Evolutionary conservation across 1,140 invertebrate species (phyloP).

Genomic region (Trichomalopsis sarcophagae): DNA sequence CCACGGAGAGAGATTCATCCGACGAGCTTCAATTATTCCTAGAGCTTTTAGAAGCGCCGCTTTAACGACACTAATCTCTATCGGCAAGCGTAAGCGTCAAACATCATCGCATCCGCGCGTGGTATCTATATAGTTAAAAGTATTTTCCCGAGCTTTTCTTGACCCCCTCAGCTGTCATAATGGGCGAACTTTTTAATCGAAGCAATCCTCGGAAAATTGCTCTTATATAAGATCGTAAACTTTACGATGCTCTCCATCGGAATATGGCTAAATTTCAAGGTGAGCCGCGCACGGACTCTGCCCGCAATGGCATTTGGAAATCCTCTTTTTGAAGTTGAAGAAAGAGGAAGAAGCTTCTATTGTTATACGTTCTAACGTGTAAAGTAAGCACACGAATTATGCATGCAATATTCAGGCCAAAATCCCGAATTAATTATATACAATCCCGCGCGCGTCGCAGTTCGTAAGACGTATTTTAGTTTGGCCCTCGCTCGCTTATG

Average conservation of each 20-base stretch:
- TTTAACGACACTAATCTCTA: neutral
- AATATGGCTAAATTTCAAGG: constrained; percentile 43
- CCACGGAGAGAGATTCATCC: no score
- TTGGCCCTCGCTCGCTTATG: neutral
- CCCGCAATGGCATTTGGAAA: constrained; percentile 8
- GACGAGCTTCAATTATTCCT: no score
- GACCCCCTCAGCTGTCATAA: constrained; percentile 17
- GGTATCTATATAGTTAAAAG: constrained; percentile 33
- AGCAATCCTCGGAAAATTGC: constrained; percentile 46
- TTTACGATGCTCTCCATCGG: constrained; percentile 16
- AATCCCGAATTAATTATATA: neutral
- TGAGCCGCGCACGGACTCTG: neutral
- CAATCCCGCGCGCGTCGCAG: neutral
- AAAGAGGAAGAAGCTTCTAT: neutral
- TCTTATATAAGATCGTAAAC: constrained; percentile 42
- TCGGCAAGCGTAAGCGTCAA: neutral
- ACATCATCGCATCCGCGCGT: constrained; percentile 16
- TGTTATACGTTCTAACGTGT: no score
- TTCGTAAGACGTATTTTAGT: neutral
- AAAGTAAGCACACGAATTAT: neutral
- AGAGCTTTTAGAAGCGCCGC: no score
- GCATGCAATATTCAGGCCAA: neutral
- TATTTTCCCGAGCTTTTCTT: constrained; percentile 7
- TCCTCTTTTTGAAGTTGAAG: neutral
- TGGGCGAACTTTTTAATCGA: constrained; percentile 50